These are phyloP conservation scores for Noctua comes DNA, from an alignment of 2,888 invertebrate species.

Conservation along the genomic window DNA sequence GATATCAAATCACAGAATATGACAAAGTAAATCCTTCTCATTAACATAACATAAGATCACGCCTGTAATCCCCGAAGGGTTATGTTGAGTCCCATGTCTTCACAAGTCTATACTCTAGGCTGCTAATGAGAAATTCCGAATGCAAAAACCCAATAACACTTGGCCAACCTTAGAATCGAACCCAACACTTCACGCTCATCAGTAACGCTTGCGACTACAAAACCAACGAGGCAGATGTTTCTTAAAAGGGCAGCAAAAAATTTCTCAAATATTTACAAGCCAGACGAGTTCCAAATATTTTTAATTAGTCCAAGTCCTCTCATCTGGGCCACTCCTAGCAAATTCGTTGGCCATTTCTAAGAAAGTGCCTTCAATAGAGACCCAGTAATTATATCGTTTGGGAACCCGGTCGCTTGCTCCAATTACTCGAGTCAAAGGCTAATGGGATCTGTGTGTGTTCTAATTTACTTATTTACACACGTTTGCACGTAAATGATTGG, in stretches of 20 bases:
- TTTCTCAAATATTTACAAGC: conserved; percentile 16
- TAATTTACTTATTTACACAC: conserved; percentile 43
- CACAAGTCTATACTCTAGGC: neutral
- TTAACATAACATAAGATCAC: neutral
- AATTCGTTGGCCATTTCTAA: conserved; percentile 52
- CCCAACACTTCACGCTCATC: neutral
- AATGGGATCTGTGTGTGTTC: conserved; percentile 40
- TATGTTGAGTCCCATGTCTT: neutral
- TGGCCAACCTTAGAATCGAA: neutral
- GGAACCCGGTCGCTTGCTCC: conserved; percentile 37
- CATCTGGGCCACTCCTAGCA: conserved; percentile 22
- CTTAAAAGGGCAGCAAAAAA: conserved; percentile 3
- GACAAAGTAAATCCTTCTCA: neutral
- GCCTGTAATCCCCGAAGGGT: neutral
- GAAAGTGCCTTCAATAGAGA: conserved; percentile 51
- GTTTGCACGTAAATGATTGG: neutral
- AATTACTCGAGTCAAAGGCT: conserved; percentile 48
- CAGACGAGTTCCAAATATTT: conserved; percentile 1
- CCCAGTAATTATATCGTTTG: conserved; percentile 60
- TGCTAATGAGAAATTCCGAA: neutral
- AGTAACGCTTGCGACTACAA: neutral
- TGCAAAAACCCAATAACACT: neutral
- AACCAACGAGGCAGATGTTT: neutral
- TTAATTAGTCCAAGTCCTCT: conserved; percentile 35
- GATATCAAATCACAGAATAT: neutral